Percentiles rank a stretch among this genome's conserved stretches.
These are phyloP conservation scores for Semaprochilodus insignis DNA, from an alignment of 2,797 vertebrate species.

Conservation along the genomic window DNA sequence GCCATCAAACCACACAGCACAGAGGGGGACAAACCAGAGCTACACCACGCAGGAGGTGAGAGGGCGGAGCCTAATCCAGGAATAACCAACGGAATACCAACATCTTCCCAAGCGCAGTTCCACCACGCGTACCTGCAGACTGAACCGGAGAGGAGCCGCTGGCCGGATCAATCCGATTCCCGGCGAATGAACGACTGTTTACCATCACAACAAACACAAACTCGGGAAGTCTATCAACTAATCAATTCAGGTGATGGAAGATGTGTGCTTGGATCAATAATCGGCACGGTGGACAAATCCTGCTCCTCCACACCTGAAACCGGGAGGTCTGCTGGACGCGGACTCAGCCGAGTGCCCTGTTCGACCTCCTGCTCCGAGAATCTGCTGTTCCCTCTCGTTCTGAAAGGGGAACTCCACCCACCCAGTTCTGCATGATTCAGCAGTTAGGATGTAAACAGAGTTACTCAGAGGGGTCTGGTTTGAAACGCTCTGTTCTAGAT, in stretches of 20 bases:
- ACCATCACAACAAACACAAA: constrained; percentile 3
- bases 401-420: too few relatives aligned
- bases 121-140: not conserved
- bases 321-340: not conserved
- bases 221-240: not conserved
- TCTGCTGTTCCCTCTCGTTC: too few relatives aligned
- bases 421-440: too few relatives aligned
- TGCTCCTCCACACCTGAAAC: constrained; percentile 2
- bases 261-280: constrained; percentile 1
- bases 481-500: too few relatives aligned
- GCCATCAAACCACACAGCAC: not conserved
- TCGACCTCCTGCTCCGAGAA: too few relatives aligned
- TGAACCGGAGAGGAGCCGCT: not conserved
- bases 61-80: not conserved
- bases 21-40: constrained; percentile 7
- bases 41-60: not conserved
- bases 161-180: not conserved
- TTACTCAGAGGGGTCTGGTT: too few relatives aligned
- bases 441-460: too few relatives aligned
- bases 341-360: too few relatives aligned
- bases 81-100: not conserved
- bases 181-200: not conserved
- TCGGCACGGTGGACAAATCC: not conserved
- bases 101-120: not conserved
- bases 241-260: not conserved